Evolutionary conservation across 1,140 invertebrate genomes (phyloP).

Genomic region (Drosophila eugracilis): DNA sequence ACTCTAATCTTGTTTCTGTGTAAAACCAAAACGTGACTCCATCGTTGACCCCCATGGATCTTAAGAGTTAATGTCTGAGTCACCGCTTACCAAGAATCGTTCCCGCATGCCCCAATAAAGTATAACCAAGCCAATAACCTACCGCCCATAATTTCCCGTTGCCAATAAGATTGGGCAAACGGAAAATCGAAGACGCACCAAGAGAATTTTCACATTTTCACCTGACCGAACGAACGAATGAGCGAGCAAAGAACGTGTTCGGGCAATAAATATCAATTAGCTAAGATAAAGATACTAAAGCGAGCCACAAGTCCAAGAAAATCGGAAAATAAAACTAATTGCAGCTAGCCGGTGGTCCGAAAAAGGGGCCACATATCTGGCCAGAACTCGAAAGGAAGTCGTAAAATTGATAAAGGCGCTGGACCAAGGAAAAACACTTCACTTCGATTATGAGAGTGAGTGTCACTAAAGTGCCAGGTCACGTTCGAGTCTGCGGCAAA

Average conservation of each 20-base stretch:
- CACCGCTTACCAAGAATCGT: slow-evolving; percentile 19
- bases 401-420: slow-evolving; percentile 71
- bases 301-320: slow-evolving; percentile 45
- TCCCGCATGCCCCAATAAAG: slow-evolving; percentile 32
- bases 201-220: slow-evolving; percentile 43
- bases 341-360: slow-evolving; percentile 64
- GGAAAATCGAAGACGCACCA: slow-evolving; percentile 7
- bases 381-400: slow-evolving; percentile 58
- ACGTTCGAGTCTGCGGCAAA: slow-evolving; percentile 56
- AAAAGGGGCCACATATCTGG: slow-evolving; percentile 7
- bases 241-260: slow-evolving; percentile 62
- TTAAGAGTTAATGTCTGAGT: slow-evolving; percentile 39
- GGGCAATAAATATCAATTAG: slow-evolving; percentile 76
- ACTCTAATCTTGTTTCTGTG: slow-evolving; percentile 48
- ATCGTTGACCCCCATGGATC: slow-evolving; percentile 31
- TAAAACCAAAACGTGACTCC: slow-evolving; percentile 51
- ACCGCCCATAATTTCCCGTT: slow-evolving; percentile 28
- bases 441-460: slow-evolving; percentile 49
- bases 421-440: slow-evolving; percentile 34
- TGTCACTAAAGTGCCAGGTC: slow-evolving; percentile 66
- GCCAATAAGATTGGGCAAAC: slow-evolving; percentile 15
- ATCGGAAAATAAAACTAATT: slow-evolving; percentile 69
- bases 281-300: slow-evolving; percentile 54
- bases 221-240: slow-evolving; percentile 22
- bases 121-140: slow-evolving; percentile 24